Conservation (phyloP, 2,113 vertebrate species). For the Paramormyrops kingsleyae region DNA sequence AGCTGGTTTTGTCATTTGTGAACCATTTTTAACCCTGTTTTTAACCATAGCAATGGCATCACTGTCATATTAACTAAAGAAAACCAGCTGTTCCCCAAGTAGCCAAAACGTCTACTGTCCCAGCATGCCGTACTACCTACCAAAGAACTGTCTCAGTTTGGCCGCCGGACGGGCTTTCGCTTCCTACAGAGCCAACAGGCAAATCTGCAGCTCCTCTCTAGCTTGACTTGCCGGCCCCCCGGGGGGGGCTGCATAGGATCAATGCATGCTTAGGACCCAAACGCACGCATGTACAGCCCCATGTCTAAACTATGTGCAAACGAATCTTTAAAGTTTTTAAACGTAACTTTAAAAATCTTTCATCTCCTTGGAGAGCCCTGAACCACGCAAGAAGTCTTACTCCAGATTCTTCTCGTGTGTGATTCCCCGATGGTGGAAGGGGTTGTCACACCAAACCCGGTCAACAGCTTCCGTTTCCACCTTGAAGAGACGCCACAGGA, state of each 20-base stretch:
- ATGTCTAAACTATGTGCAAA: not conserved
- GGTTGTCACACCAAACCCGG: not conserved
- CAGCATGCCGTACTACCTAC: not conserved
- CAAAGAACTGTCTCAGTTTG: not conserved
- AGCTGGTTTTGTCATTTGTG: constrained; percentile 13
- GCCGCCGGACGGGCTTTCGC: not conserved
- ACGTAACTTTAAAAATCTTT: not conserved
- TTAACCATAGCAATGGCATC: not conserved
- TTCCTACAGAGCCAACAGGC: not conserved
- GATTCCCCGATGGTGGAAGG: not conserved
- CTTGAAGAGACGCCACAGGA: not conserved
- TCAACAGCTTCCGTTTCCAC: not conserved
- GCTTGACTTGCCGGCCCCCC: not conserved
- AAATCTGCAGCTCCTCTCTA: not conserved
- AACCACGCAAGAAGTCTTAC: not conserved
- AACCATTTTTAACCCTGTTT: not conserved
- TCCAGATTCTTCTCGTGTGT: not conserved
- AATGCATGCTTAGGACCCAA: not conserved
- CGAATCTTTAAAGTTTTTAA: not conserved
- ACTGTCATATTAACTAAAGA: not conserved
- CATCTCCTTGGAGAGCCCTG: not conserved
- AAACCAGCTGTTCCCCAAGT: not conserved
- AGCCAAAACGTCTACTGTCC: not conserved
- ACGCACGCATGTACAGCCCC: not conserved
- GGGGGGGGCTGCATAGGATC: not conserved